Conservation (phyloP, 2,888 invertebrate genomes). For the Siphonodentalium dalli region DNA sequence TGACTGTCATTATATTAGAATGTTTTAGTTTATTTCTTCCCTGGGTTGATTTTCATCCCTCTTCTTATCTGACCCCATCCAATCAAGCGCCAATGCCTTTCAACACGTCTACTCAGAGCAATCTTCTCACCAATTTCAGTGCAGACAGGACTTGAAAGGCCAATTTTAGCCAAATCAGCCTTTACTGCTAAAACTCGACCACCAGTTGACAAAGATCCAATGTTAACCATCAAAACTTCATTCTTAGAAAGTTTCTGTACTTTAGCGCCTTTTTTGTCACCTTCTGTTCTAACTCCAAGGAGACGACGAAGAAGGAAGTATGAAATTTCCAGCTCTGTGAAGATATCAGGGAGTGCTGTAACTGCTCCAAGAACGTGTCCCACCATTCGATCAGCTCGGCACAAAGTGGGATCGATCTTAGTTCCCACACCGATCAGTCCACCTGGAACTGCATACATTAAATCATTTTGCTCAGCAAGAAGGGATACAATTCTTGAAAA, state of each 20-base stretch:
- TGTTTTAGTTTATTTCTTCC: neutral
- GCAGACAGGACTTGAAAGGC: conserved; percentile 96
- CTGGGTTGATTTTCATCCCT: conserved; percentile 92
- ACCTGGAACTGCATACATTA: conserved; percentile 98
- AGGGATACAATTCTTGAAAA: conserved; percentile 96
- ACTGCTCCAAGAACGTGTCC: conserved; percentile 97
- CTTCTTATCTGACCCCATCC: conserved; percentile 99
- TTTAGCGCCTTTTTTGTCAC: conserved; percentile 98
- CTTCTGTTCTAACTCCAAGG: conserved; percentile 96
- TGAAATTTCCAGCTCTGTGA: conserved; percentile 96
- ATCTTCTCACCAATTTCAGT: conserved; percentile 99
- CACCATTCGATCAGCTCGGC: conserved; percentile 96
- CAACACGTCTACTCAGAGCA: conserved; percentile 97
- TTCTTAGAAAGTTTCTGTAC: conserved; percentile 88
- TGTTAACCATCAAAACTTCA: conserved; percentile 96
- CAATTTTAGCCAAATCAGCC: conserved; percentile 96
- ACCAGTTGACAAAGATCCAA: conserved; percentile 97
- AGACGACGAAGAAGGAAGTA: conserved; percentile 95
- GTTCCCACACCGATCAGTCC: conserved; percentile 98
- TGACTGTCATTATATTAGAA: too few relatives aligned
- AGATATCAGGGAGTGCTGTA: conserved; percentile 94
- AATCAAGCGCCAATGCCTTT: conserved; percentile 99
- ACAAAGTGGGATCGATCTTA: conserved; percentile 97
- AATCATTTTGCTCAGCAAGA: conserved; percentile 95
- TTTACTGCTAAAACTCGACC: conserved; percentile 93